These are phyloP conservation scores for Euleptes europaea DNA, from an alignment of 2,113 vertebrate species.

Conservation along the genomic window DNA sequence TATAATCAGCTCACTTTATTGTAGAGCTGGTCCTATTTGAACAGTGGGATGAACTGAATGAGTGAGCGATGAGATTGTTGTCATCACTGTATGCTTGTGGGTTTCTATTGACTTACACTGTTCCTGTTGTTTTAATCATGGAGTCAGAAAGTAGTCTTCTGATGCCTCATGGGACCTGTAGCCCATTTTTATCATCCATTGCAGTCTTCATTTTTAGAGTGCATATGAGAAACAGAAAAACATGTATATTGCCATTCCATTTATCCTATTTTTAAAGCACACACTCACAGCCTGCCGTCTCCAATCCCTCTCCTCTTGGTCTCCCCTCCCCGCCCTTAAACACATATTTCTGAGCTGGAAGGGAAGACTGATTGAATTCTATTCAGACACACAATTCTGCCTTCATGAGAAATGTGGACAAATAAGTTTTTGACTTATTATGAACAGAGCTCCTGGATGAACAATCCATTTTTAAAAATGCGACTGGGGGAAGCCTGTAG, in stretches of 20 bases:
- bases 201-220: not conserved
- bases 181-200: not conserved
- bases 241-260: not conserved
- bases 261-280: not conserved
- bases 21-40: no score
- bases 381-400: not conserved
- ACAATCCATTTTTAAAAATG: no score
- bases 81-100: not conserved
- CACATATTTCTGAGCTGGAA: not conserved
- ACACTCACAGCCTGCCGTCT: not conserved
- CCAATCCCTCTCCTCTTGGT: not conserved
- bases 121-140: not conserved
- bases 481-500: no score
- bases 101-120: not conserved
- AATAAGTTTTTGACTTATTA: not conserved
- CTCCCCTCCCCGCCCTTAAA: no score
- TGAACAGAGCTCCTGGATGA: no score
- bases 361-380: not conserved
- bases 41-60: not conserved
- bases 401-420: not conserved
- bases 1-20: no score
- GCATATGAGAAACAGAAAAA: no score
- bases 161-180: not conserved
- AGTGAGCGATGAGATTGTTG: not conserved
- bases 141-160: not conserved